A percentile compares a stretch with the other conserved stretches of the same genome.
phyloP scores from a whole-genome alignment of 2,797 vertebrate species.

The Liparis tanakae region DNA sequence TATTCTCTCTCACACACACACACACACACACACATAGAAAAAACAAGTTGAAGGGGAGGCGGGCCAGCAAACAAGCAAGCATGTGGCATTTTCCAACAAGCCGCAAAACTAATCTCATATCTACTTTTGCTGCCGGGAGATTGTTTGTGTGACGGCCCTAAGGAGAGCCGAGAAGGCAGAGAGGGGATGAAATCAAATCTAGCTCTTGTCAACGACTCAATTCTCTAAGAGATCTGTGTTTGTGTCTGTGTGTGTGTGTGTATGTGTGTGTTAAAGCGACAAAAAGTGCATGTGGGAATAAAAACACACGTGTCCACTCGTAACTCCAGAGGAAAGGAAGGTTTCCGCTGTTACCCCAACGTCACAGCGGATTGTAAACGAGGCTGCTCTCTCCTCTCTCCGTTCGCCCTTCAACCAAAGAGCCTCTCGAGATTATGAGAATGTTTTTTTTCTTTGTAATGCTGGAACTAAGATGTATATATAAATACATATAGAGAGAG shows the following conservation, averaged over 20 bases:
- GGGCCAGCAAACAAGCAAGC: slow-evolving; percentile 40
- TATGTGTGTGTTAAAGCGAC: slow-evolving; percentile 3
- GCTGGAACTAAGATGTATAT: slow-evolving; percentile 4
- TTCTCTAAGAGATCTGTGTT: slow-evolving; percentile 51
- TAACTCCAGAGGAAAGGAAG: slow-evolving; percentile 31
- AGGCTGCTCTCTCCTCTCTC: slow-evolving; percentile 36
- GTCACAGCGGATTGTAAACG: slow-evolving; percentile 37
- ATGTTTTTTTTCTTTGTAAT: slow-evolving; percentile 32
- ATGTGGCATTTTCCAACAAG: slow-evolving; percentile 50
- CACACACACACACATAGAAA: slow-evolving; percentile 33
- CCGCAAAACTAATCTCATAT: slow-evolving; percentile 71
- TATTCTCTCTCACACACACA: slow-evolving; percentile 7
- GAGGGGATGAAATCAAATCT: slow-evolving; percentile 70
- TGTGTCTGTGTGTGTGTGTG: slow-evolving; percentile 1
- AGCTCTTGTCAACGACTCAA: slow-evolving; percentile 67
- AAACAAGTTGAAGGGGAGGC: slow-evolving; percentile 37
- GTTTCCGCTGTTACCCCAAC: slow-evolving; percentile 53
- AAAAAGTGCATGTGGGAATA: slow-evolving; percentile 28
- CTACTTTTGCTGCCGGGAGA: slow-evolving; percentile 64
- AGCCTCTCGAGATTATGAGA: slow-evolving; percentile 55
- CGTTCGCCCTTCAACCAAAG: slow-evolving; percentile 68
- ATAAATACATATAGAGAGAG: background rate
- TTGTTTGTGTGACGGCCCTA: slow-evolving; percentile 59
- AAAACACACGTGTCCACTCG: slow-evolving; percentile 10
- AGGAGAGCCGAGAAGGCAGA: slow-evolving; percentile 50